These are phyloP conservation scores for Apostichopus californicus DNA, from an alignment of 35 echinoderm and acorn worm genomes.

Conservation along the genomic window DNA sequence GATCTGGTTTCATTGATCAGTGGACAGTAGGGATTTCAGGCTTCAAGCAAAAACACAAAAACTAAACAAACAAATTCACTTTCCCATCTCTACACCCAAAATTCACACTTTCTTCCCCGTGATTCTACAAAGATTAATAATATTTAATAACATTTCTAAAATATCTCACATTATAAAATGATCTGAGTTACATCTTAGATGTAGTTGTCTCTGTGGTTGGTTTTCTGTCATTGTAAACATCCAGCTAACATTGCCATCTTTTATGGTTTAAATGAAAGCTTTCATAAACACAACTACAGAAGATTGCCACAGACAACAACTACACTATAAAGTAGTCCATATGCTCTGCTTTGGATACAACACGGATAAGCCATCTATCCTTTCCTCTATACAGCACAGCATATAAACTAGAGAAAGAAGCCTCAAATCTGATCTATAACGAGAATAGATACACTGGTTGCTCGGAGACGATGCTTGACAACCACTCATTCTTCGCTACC, in stretches of 20 bases:
- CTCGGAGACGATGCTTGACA: conserved; percentile 10
- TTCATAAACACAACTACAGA: conserved; percentile 11
- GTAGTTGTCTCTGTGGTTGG: neutral
- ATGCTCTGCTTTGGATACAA: neutral
- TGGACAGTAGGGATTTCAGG: no score
- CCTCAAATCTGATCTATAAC: neutral
- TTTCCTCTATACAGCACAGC: no score
- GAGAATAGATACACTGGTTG: neutral
- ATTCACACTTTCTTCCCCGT: no score
- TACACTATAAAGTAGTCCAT: neutral
- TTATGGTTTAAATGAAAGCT: conserved; percentile 29
- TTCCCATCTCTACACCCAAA: no score
- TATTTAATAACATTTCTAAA: no score
- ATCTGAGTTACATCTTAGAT: neutral
- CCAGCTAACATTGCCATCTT: conserved; percentile 20
- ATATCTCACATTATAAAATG: no score
- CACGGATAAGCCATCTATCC: no score
- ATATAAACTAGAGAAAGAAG: neutral
- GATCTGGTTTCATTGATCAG: no score
- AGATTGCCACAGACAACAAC: neutral
- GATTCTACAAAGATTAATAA: no score
- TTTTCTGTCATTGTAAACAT: neutral
- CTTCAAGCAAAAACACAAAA: no score
- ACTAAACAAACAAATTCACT: no score
- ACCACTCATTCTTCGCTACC: conserved; percentile 23